Conservation (phyloP, 2,797 vertebrate species). For the Meda fulgida region DNA sequence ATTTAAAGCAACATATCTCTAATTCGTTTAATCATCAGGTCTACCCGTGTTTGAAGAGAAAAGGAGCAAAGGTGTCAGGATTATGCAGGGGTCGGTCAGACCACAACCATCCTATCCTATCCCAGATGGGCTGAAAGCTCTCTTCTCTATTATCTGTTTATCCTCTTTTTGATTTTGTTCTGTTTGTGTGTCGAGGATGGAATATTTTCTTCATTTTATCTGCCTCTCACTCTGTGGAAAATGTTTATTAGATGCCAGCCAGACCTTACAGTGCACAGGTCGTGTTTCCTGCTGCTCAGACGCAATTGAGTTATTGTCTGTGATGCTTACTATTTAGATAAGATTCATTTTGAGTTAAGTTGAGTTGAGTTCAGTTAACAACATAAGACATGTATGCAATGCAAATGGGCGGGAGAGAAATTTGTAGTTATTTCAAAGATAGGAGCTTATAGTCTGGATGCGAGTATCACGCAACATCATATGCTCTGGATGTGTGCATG, state of each 20-base stretch:
- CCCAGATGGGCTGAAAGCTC: constrained; percentile 21
- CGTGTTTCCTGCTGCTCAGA: neutral
- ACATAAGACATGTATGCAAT: neutral
- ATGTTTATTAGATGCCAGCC: neutral
- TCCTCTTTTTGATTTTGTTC: neutral
- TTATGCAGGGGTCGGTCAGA: neutral
- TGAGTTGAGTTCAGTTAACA: too few species aligned
- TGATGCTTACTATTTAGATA: neutral
- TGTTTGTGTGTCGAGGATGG: neutral
- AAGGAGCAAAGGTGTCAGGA: constrained; percentile 23
- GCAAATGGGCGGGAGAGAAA: neutral
- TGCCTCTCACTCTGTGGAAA: neutral
- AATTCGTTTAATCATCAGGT: constrained; percentile 36
- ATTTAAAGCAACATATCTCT: constrained; percentile 10
- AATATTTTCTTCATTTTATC: constrained; percentile 1
- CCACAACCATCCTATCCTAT: constrained; percentile 1
- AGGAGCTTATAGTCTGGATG: neutral
- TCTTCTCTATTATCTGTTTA: neutral
- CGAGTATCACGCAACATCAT: neutral
- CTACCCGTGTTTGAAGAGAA: constrained; percentile 6
- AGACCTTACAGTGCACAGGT: neutral
- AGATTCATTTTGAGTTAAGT: too few species aligned
- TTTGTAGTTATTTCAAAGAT: neutral
- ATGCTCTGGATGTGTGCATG: neutral
- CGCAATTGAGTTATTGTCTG: neutral